Evolutionary conservation across 1,140 invertebrate genomes (phyloP), one percentile per base, ranked within the genome.

Genomic region (Drosophila nigrodunni): DNA sequence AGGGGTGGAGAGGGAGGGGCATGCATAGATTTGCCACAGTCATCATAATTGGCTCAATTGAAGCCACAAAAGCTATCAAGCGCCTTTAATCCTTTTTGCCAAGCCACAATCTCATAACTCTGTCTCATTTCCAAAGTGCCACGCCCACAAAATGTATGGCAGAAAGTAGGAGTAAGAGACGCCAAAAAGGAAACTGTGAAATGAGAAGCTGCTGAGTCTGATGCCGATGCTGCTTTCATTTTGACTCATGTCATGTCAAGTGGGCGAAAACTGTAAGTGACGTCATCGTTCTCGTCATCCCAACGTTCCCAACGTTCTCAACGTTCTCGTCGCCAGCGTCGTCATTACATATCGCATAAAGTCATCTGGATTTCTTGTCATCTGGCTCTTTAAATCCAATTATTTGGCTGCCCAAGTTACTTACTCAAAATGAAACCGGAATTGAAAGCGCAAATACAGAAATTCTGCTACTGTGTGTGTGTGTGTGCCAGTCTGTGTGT

Each of bases 341-440:
- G 64, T 41, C 30, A 74, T 47, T 43, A 37, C 60, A 34, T 64
- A 64, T 64, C 61, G 49, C 47, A 64, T 15, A 49, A 64, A 64
- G 34, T 60, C 58, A 59, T 68, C 37, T 66, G 57, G 30, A 54
- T 37, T 46, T 41, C 21, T 50, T 43, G 35, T 58, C 67, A 72
- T 65, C 60, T 55, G 47, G 34, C 58, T 41, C 58, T 69, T 41
- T 15, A 75, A 75, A 75, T 75, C 54, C 73, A 75, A 75, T 75
- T 75, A 76, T 76, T 72, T 72, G 74, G 47, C 55, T 59, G 68
- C 54, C 68, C 68, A 71, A 76, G 44, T 71, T 46, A 59, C 47
- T 64, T 64, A 52, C 68, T 72, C 69, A 64, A 76, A 60, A 72
- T 59, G 60, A 76, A 76, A 72, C 69, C 61, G 61, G 74, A 76